Percentiles rank a stretch among this genome's conserved stretches.
Conservation (phyloP, 1,140 invertebrate species). For the Phenacoccus solenopsis region DNA sequence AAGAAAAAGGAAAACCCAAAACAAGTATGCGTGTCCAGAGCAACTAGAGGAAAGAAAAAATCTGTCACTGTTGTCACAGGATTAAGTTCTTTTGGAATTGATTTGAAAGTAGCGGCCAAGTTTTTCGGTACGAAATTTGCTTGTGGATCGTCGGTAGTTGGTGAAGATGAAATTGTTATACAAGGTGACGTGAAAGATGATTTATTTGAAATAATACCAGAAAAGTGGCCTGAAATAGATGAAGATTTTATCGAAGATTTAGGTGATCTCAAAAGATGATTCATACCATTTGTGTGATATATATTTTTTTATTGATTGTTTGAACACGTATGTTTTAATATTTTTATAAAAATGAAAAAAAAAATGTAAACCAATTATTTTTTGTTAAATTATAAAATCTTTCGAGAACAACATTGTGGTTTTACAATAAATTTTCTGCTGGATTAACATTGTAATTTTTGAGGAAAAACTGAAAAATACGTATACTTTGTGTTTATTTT, state of each 20-base stretch:
- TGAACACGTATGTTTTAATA: not conserved
- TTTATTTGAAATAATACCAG: slow-evolving; percentile 90
- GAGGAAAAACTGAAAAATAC: no score
- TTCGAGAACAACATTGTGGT: not conserved
- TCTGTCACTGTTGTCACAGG: slow-evolving; percentile 86
- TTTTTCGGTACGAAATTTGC: slow-evolving; percentile 97
- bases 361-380: not conserved
- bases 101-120: slow-evolving; percentile 94
- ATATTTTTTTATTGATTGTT: not conserved
- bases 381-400: not conserved
- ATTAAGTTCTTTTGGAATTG: slow-evolving; percentile 86
- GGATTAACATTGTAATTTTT: not conserved
- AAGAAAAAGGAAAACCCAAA: slow-evolving; percentile 67
- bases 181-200: slow-evolving; percentile 98
- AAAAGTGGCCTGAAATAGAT: slow-evolving; percentile 79
- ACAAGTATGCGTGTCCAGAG: slow-evolving; percentile 66
- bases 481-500: no score
- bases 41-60: slow-evolving; percentile 96
- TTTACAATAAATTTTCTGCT: not conserved
- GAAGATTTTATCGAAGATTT: slow-evolving; percentile 34
- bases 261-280: slow-evolving; percentile 32
- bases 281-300: not conserved
- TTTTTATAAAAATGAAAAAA: not conserved
- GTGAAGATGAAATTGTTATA: slow-evolving; percentile 98
- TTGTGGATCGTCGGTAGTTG: slow-evolving; percentile 95